These are phyloP conservation scores for Drosophila pullipes DNA, from an alignment of 2,888 invertebrate species.

Conservation along the genomic window DNA sequence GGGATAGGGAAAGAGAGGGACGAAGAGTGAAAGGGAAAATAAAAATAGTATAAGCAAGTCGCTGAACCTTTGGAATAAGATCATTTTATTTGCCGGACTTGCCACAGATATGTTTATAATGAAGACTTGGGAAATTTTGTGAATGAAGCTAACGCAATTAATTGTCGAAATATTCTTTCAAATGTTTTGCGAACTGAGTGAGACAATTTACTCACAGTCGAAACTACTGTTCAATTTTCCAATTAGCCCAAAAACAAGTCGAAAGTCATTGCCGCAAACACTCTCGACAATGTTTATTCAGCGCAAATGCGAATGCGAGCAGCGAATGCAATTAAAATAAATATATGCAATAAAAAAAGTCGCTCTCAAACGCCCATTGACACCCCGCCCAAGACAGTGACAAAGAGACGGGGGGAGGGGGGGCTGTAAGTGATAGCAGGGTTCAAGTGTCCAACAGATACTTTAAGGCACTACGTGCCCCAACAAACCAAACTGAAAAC, in stretches of 20 bases:
- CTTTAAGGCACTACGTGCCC: constrained; percentile 69
- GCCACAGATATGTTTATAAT: no score
- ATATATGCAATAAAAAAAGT: constrained; percentile 64
- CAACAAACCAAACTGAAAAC: constrained; percentile 30
- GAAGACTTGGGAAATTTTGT: background rate
- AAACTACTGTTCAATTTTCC: constrained; percentile 34
- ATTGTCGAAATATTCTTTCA: background rate
- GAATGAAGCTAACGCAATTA: background rate
- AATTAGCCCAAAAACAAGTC: constrained; percentile 52
- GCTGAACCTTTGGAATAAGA: no score
- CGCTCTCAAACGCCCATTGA: constrained; percentile 36
- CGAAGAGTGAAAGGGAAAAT: background rate
- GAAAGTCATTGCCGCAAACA: constrained; percentile 11
- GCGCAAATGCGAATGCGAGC: constrained; percentile 30
- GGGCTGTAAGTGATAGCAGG: constrained; percentile 53
- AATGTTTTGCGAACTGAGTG: background rate
- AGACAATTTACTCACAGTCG: background rate
- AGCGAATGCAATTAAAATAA: constrained; percentile 74
- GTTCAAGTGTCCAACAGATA: constrained; percentile 60
- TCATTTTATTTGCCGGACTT: no score
- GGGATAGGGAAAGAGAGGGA: accelerated
- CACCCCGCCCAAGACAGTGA: constrained; percentile 15
- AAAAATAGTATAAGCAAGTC: background rate
- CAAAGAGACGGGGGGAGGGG: background rate
- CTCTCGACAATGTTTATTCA: constrained; percentile 30